Conservation (phyloP, 2,113 vertebrate species). For the Microtus oregoni region DNA sequence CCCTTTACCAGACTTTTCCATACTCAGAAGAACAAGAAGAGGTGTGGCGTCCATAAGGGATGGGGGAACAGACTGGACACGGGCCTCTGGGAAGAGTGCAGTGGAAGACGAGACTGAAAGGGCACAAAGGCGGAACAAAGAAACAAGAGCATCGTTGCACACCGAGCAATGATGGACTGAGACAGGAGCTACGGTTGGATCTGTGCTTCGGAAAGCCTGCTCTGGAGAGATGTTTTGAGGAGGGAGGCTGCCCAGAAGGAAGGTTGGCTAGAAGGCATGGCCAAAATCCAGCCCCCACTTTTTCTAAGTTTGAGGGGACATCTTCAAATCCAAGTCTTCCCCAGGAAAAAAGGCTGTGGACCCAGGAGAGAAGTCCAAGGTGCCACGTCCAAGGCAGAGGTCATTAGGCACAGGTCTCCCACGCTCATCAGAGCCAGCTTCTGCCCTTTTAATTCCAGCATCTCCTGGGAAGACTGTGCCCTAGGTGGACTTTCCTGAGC, state of each 20-base stretch:
- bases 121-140: neutral
- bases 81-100: neutral
- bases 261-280: neutral
- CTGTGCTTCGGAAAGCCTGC: neutral
- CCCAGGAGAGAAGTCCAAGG: neutral
- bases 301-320: neutral
- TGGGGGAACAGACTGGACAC: fast-evolving
- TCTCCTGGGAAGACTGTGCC: neutral
- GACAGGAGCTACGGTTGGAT: neutral
- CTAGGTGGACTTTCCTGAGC: neutral
- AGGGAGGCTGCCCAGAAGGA: neutral
- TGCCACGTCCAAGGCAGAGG: neutral
- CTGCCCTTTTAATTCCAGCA: neutral
- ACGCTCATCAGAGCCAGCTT: neutral
- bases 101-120: neutral
- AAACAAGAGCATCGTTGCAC: neutral
- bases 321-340: neutral
- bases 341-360: neutral
- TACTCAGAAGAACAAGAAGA: neutral
- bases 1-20: neutral
- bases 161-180: neutral
- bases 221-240: neutral
- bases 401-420: neutral
- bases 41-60: neutral
- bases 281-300: neutral